Evolutionary conservation across 2,797 vertebrate genomes (phyloP), one percentile per base, ranked within the genome.

Genomic region (Arnoldichthys spilopterus): DNA sequence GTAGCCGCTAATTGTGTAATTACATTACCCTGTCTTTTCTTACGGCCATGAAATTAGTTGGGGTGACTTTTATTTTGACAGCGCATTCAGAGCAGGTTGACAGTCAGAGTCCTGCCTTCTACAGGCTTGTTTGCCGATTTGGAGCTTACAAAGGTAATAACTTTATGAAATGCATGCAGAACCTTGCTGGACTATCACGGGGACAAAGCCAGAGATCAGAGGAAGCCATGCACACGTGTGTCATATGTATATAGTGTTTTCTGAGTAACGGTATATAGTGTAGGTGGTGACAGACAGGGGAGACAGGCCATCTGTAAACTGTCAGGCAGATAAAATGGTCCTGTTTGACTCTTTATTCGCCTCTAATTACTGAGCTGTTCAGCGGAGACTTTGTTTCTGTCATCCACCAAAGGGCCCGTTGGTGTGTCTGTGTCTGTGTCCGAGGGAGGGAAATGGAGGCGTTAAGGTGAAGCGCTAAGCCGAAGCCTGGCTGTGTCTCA

Each of bases 51-150:
- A n/a, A n/a, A n/a, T n/a, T n/a, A n/a, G n/a, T n/a, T n/a, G n/a
- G n/a, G 2, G 16, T 2, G 83, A 22, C 83, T 84, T 82, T 84
- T 79, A 79, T 84, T 82, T 74, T 84, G 76, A 84, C 59, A 82
- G 22, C 22, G 76, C 6, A 9, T n/a, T 3, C 26, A 1, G 11
- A n/a, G 64, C 56, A 75, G 79, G 70, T 80, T 76, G 45, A 15
- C 74, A 43, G 62, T 62, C 70, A 62, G 59, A 74, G 54, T 68
- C 40, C 59, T 77, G 78, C 70, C 66, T 56, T 47, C 56, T 24
- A 72, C 47, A 51, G 75, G 76, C 73, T 77, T 26, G 37, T 61
- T 72, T 59, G 28, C 30, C 24, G 61, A 72, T 58, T 64, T 49
- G 47, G 71, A 80, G 24, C 62, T 40, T 28, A 34, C 47, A 15